Evolutionary conservation across 2,888 invertebrate species (phyloP), one percentile per base, ranked within the genome.

Genomic region (Heteromurus nitidus): DNA sequence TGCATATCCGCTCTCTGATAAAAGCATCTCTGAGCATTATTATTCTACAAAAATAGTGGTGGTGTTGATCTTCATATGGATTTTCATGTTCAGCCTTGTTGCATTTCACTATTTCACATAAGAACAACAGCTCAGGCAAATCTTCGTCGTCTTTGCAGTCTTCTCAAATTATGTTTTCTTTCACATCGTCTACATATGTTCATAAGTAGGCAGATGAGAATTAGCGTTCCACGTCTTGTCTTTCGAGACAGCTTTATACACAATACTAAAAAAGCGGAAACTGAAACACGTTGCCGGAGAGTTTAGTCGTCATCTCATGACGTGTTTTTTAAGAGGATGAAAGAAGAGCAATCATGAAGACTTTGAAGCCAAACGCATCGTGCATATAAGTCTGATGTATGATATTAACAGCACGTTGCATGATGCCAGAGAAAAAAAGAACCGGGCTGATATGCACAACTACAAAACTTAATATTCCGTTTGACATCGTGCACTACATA

Each of bases 401-500:
- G n/a, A n/a, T 36, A 36, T 36, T 5, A 9, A 36, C 5, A 36
- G 36, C 5, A 36, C n/a, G n/a, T n/a, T n/a, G n/a, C n/a, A n/a
- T n/a, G n/a, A n/a, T n/a, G n/a, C n/a, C n/a, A n/a, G n/a, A n/a
- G n/a, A n/a, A n/a, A n/a, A n/a, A n/a, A n/a, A n/a, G n/a, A n/a
- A n/a, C n/a, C n/a, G n/a, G n/a, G n/a, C n/a, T n/a, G n/a, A n/a
- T n/a, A n/a, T n/a, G n/a, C 36, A 36, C 62, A 31, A 31, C 1
- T 31, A 31, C 31, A 30, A 55, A 64, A 42, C 60, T 30, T 42
- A 62, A 36, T 64, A 42, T 64, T 20, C 18, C 28, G 55, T 18
- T 60, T 72, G 60, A 72, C 58, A 72, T 58, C 58, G 7, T 55
- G 16, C 44, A 73, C 31, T 36, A 65, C 65, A 65, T 42, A 65